Evolutionary conservation across 2,113 vertebrate genomes (phyloP).

Genomic region (Malaclemys terrapin): DNA sequence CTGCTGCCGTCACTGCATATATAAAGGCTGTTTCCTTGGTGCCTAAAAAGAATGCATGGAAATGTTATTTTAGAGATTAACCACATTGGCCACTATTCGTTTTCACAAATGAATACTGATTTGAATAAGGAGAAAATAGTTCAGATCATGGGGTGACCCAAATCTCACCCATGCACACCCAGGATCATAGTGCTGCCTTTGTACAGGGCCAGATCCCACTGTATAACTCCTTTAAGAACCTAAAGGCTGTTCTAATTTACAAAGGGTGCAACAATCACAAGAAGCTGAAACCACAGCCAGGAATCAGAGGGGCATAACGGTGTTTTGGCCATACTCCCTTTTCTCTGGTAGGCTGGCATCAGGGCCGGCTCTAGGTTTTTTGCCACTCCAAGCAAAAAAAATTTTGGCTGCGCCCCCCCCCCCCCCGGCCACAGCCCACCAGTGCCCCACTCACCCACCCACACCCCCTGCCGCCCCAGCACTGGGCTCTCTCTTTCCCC

Average conservation of each 20-base stretch:
- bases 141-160: background rate
- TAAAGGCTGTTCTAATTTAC: background rate
- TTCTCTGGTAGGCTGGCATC: background rate
- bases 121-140: conserved; percentile 4
- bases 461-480: no score
- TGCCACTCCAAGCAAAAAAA: no score
- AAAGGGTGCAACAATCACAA: background rate
- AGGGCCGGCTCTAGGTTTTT: no score
- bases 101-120: background rate
- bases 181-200: background rate
- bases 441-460: no score
- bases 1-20: conserved; percentile 90
- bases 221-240: background rate
- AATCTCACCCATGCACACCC: background rate
- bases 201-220: conserved; percentile 11
- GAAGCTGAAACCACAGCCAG: background rate
- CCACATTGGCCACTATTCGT: rapidly evolving
- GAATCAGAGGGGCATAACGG: background rate
- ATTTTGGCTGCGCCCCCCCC: no score
- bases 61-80: background rate
- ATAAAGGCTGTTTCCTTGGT: conserved; percentile 96
- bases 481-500: no score
- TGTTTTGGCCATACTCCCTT: background rate
- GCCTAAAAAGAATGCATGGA: conserved; percentile 75
- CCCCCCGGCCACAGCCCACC: no score